Conservation (phyloP, 2,797 vertebrate genomes). For the Selene dorsalis region DNA sequence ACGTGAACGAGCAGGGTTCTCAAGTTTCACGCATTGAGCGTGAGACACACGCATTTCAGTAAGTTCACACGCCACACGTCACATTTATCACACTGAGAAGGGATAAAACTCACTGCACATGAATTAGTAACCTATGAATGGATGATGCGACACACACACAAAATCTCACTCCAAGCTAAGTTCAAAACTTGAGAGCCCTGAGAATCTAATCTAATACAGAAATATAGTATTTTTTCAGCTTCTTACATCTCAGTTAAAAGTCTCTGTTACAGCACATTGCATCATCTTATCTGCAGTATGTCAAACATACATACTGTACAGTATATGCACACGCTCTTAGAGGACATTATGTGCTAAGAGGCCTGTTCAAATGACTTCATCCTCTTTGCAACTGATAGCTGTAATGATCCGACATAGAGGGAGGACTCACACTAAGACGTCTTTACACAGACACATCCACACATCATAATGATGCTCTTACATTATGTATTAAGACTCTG, state of each 20-base stretch:
- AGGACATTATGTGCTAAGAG: neutral
- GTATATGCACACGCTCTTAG: neutral
- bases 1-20: too few relatives aligned
- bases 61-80: too few relatives aligned
- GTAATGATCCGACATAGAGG: constrained; percentile 35
- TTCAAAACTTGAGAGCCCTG: too few relatives aligned
- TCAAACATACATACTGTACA: neutral
- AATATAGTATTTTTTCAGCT: constrained; percentile 11
- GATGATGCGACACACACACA: too few relatives aligned
- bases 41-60: too few relatives aligned
- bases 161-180: too few relatives aligned
- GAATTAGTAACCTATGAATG: too few relatives aligned
- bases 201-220: too few relatives aligned
- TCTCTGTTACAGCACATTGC: constrained; percentile 39
- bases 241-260: neutral
- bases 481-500: constrained; percentile 16
- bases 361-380: constrained; percentile 36
- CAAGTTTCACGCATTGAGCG: too few relatives aligned
- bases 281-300: constrained; percentile 5
- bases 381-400: constrained; percentile 21
- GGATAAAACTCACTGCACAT: too few relatives aligned
- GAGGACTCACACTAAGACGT: constrained; percentile 23
- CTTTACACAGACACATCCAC: constrained; percentile 12
- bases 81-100: too few relatives aligned
- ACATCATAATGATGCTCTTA: constrained; percentile 20